phyloP scores from a whole-genome alignment of 2,888 invertebrate species.

The Eretmocerus hayati region DNA sequence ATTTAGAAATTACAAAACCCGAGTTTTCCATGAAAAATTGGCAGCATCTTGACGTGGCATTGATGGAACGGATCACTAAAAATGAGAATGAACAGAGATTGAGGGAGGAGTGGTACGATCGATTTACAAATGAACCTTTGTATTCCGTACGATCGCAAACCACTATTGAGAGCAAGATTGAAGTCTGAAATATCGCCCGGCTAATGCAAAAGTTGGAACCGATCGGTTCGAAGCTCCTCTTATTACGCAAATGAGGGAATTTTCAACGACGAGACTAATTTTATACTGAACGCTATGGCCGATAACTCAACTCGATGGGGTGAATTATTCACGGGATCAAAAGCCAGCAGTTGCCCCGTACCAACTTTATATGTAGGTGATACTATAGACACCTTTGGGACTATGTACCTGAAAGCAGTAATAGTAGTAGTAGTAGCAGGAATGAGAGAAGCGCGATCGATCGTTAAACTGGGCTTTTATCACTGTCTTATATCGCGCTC shows the following conservation, averaged over 20 bases:
- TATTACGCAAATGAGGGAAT: slow-evolving; percentile 16
- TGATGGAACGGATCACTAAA: no score
- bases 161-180: no score
- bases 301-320: slow-evolving; percentile 20
- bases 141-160: no score
- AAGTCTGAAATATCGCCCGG: slow-evolving; percentile 12
- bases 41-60: no score
- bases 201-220: slow-evolving; percentile 18
- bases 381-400: no score
- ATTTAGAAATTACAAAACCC: no score
- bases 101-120: no score
- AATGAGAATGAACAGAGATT: no score
- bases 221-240: slow-evolving; percentile 4
- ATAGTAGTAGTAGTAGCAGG: neutral
- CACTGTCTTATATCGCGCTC: slow-evolving; percentile 24
- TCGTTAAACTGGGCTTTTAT: slow-evolving; percentile 22
- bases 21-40: no score
- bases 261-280: slow-evolving; percentile 19
- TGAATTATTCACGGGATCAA: slow-evolving; percentile 19
- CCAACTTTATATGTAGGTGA: no score
- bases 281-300: slow-evolving; percentile 14
- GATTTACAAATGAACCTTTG: no score
- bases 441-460: slow-evolving; percentile 10
- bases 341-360: neutral
- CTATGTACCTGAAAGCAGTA: neutral